A percentile compares a stretch with the other conserved stretches of the same genome.
These are phyloP conservation scores for Saccopteryx leptura DNA, from an alignment of 2,113 vertebrate species.

Conservation along the genomic window DNA sequence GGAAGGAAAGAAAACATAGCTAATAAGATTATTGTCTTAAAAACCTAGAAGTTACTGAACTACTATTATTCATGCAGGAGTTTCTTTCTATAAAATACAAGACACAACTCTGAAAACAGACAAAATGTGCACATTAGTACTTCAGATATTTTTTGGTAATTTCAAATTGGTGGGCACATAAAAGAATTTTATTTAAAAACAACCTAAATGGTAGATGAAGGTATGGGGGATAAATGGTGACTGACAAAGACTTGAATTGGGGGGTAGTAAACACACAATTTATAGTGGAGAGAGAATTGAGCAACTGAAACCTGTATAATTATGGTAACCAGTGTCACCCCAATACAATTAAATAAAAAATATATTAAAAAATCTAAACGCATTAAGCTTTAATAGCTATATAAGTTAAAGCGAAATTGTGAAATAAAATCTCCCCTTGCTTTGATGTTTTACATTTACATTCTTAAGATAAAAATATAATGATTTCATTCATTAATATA, in stretches of 20 bases:
- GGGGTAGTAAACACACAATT: too few relatives aligned
- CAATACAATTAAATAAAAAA: too few relatives aligned
- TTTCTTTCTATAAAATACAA: neutral
- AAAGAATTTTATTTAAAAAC: neutral
- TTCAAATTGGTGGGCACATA: neutral
- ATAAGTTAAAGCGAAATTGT: neutral
- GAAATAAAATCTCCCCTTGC: neutral
- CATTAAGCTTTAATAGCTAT: neutral
- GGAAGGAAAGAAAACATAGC: neutral
- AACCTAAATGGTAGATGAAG: neutral
- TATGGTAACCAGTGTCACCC: too few relatives aligned
- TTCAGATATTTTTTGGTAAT: neutral
- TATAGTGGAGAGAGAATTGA: too few relatives aligned
- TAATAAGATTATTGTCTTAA: conserved; percentile 49
- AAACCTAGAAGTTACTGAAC: neutral
- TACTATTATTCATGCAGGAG: neutral
- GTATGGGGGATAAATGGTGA: too few relatives aligned
- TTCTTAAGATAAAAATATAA: neutral
- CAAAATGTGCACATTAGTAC: neutral
- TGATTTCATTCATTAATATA: neutral
- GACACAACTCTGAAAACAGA: neutral
- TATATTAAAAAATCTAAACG: neutral
- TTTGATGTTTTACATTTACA: neutral
- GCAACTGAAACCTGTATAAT: too few relatives aligned
- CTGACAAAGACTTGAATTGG: too few relatives aligned